Conservation (phyloP, 2,113 vertebrate species). For the Arothron firmamentum region DNA sequence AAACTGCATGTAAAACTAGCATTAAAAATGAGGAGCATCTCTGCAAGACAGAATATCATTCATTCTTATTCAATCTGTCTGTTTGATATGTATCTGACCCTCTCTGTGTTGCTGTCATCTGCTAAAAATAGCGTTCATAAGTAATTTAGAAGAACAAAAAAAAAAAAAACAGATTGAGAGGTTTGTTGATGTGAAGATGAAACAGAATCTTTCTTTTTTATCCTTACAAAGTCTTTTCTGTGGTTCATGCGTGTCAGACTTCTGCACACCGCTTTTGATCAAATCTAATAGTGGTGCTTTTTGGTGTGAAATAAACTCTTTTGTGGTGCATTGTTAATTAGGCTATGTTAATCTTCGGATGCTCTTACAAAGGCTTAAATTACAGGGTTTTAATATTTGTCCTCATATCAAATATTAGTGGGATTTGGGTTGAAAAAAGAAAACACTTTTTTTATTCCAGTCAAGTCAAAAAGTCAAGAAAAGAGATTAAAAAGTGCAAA, state of each 20-base stretch:
- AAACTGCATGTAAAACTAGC: no score
- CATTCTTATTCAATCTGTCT: no score
- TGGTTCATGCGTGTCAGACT: slow-evolving; percentile 10
- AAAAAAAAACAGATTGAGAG: neutral
- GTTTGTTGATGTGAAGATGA: slow-evolving; percentile 13
- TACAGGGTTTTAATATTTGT: no score
- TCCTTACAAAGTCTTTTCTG: slow-evolving; percentile 13
- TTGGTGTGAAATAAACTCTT: neutral
- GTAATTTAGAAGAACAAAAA: slow-evolving; percentile 23
- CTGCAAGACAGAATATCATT: no score
- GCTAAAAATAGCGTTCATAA: slow-evolving; percentile 17
- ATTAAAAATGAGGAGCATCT: neutral
- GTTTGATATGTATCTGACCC: no score
- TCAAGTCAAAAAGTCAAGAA: neutral
- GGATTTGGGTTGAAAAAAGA: no score
- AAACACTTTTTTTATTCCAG: neutral
- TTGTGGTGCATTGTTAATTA: no score
- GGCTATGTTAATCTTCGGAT: no score
- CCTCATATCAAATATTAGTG: no score
- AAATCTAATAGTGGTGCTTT: neutral
- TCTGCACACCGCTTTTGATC: neutral
- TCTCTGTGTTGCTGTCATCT: no score
- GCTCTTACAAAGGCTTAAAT: no score
- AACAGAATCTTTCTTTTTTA: slow-evolving; percentile 36
- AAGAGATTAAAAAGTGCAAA: slow-evolving; percentile 4